A percentile compares a stretch with the other conserved stretches of the same genome.
Evolutionary conservation across 2,113 vertebrate species (phyloP).

Genomic region (Theristicus caerulescens): DNA sequence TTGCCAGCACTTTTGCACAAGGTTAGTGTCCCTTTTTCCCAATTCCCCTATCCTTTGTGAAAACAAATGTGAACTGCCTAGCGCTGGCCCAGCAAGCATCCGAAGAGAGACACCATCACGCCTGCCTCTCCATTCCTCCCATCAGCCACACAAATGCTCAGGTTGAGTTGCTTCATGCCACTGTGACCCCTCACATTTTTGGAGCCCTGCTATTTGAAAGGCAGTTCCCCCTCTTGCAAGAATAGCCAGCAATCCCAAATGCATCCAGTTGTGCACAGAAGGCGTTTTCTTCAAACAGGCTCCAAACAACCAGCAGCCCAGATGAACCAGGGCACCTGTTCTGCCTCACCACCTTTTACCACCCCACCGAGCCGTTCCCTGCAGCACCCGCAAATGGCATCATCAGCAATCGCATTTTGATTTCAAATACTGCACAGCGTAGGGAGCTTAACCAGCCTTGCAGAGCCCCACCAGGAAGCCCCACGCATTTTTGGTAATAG

Average conservation of each 20-base stretch:
- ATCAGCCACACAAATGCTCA: background rate
- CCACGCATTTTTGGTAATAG: fast-evolving
- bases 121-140: background rate
- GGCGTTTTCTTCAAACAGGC: background rate
- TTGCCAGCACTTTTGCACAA: background rate
- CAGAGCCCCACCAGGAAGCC: background rate
- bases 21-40: background rate
- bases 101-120: background rate
- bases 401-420: background rate
- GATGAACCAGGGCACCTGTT: background rate
- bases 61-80: background rate
- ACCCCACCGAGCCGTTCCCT: background rate
- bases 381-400: background rate
- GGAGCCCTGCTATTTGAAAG: background rate
- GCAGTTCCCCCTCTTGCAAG: background rate
- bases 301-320: background rate
- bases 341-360: background rate
- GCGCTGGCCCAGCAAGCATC: background rate
- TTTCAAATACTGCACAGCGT: background rate
- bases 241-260: background rate
- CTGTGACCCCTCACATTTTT: background rate
- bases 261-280: background rate
- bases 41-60: background rate
- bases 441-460: background rate
- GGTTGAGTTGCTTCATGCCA: background rate